Evolutionary conservation across 2,797 vertebrate genomes (phyloP).

Genomic region (Coregonus ussuriensis): DNA sequence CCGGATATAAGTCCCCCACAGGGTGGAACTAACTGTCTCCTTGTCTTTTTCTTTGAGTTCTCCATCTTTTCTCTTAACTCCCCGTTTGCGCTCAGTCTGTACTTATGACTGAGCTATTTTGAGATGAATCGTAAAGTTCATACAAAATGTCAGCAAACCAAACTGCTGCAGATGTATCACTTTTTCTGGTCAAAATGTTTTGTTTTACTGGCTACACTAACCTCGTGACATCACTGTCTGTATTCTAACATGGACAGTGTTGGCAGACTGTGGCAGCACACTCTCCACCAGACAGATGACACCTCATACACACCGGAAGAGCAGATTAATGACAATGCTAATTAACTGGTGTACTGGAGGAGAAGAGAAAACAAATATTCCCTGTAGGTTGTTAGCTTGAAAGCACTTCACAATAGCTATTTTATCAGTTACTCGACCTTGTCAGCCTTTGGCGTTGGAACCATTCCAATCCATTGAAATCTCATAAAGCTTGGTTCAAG

Average conservation of each 20-base stretch:
- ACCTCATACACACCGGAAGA: not conserved
- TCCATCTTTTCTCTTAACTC: slow-evolving; percentile 1
- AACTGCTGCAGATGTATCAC: not conserved
- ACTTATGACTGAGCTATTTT: not conserved
- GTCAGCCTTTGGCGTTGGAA: not conserved
- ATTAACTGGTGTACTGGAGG: not conserved
- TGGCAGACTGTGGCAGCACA: not conserved
- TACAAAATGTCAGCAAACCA: not conserved
- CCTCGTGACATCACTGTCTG: not conserved
- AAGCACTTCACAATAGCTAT: not conserved
- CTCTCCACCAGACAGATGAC: not conserved
- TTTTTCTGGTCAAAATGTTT: not conserved
- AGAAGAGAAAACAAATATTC: not conserved
- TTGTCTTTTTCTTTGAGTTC: not conserved
- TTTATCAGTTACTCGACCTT: not conserved
- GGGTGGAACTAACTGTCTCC: not conserved
- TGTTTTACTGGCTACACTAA: not conserved
- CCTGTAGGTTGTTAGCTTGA: not conserved
- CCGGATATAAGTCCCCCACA: not conserved
- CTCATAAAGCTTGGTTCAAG: not conserved
- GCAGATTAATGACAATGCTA: not conserved
- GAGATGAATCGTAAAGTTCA: not conserved
- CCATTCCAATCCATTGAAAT: not conserved
- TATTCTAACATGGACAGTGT: not conserved
- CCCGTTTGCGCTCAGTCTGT: not conserved